These are phyloP conservation scores for Rotaria socialis DNA, from an alignment of 2,888 invertebrate genomes.

Conservation along the genomic window DNA sequence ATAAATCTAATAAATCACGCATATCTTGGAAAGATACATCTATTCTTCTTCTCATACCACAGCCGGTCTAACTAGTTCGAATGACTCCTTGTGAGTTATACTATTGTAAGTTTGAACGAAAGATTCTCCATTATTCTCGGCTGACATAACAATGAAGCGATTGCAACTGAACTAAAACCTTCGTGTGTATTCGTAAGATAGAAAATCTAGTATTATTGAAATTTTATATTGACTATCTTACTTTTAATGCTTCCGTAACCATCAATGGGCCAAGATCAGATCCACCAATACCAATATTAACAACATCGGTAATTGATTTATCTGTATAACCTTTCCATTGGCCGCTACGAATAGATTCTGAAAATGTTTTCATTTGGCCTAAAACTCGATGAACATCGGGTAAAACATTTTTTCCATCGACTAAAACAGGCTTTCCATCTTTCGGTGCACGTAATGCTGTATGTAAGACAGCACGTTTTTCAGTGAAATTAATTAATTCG, in stretches of 20 bases:
- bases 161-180: no score
- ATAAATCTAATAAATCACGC: no score
- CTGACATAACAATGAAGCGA: no score
- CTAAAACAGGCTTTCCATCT: conserved; percentile 70
- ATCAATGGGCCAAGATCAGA: conserved; percentile 96
- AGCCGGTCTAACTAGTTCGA: no score
- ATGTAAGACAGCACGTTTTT: conserved; percentile 89
- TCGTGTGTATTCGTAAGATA: no score
- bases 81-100: no score
- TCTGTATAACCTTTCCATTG: conserved; percentile 76
- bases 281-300: conserved; percentile 98
- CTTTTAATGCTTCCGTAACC: conserved; percentile 93
- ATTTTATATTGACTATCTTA: not conserved
- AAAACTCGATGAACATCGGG: conserved; percentile 65
- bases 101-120: no score
- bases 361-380: conserved; percentile 88
- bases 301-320: conserved; percentile 87
- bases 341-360: conserved; percentile 68
- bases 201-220: no score
- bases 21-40: no score
- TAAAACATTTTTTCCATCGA: conserved; percentile 78
- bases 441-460: conserved; percentile 81
- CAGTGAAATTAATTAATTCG: conserved; percentile 94
- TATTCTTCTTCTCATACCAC: no score
- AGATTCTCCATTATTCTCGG: no score